These are phyloP conservation scores for Parotia lawesii DNA, from an alignment of 2,113 vertebrate species.

Conservation along the genomic window DNA sequence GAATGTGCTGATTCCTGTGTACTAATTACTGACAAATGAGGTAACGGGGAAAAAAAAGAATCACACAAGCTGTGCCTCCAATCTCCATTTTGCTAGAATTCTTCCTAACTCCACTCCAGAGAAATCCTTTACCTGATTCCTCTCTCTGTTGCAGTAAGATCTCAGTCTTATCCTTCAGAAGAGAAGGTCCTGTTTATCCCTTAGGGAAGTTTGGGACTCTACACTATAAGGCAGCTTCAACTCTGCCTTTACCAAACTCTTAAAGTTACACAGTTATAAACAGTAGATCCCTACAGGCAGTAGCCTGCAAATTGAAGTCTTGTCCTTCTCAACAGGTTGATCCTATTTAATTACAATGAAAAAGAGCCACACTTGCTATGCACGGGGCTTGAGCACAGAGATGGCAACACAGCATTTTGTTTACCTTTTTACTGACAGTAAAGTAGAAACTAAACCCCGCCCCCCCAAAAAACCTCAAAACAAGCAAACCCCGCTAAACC, in stretches of 20 bases:
- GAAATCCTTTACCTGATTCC: background rate
- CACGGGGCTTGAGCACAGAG: background rate
- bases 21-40: background rate
- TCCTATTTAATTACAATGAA: background rate
- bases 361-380: rapidly evolving
- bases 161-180: background rate
- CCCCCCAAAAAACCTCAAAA: background rate
- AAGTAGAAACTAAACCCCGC: background rate
- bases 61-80: rapidly evolving
- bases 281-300: background rate
- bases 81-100: background rate
- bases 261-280: rapidly evolving
- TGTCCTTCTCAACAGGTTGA: background rate
- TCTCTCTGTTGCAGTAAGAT: background rate
- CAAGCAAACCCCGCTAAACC: background rate
- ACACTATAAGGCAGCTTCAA: background rate
- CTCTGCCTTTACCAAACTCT: background rate
- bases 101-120: background rate
- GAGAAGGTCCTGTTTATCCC: too few relatives aligned
- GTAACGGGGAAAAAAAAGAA: rapidly evolving
- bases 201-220: background rate
- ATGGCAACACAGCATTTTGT: rapidly evolving
- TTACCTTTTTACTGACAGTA: background rate
- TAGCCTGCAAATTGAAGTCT: rapidly evolving
- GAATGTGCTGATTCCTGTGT: background rate